phyloP scores from a whole-genome alignment of 1,140 invertebrate species.

The Pseudobourletiella spinata region DNA sequence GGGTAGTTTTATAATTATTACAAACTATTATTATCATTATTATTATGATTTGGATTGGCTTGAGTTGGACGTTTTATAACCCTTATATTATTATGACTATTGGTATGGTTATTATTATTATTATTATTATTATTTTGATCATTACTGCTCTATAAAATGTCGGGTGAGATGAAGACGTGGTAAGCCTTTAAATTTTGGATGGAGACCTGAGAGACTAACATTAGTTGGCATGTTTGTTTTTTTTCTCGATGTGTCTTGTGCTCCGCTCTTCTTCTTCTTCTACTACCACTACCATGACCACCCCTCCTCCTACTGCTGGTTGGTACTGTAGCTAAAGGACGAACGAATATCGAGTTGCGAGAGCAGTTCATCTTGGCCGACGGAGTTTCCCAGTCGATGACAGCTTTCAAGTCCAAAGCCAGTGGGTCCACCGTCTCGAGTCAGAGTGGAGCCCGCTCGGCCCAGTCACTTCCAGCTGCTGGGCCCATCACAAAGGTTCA shows the following conservation, averaged over 20 bases:
- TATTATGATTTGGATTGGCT: no score
- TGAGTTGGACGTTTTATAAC: no score
- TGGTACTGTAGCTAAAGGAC: conserved; percentile 77
- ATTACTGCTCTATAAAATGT: no score
- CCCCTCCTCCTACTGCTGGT: background rate
- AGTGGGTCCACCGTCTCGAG: conserved; percentile 63
- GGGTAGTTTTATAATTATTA: no score
- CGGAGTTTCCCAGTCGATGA: conserved; percentile 79
- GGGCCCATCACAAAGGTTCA: conserved; percentile 91
- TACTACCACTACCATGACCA: no score
- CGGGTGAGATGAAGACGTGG: no score
- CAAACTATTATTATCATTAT: no score
- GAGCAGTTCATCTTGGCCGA: conserved; percentile 98
- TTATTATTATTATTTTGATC: no score
- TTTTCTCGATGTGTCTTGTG: background rate
- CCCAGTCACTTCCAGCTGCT: conserved; percentile 51
- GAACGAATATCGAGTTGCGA: conserved; percentile 96
- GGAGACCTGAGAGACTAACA: conserved; percentile 15
- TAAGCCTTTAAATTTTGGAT: no score
- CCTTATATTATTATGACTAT: no score
- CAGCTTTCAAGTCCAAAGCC: conserved; percentile 83
- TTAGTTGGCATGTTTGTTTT: conserved; percentile 21
- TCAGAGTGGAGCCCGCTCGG: conserved; percentile 50
- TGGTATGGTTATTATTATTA: no score
- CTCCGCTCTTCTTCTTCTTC: background rate